Evolutionary conservation across 92 coral and sea anemone genomes (phyloP).

Genomic region (Zoanthus sansibaricus): DNA sequence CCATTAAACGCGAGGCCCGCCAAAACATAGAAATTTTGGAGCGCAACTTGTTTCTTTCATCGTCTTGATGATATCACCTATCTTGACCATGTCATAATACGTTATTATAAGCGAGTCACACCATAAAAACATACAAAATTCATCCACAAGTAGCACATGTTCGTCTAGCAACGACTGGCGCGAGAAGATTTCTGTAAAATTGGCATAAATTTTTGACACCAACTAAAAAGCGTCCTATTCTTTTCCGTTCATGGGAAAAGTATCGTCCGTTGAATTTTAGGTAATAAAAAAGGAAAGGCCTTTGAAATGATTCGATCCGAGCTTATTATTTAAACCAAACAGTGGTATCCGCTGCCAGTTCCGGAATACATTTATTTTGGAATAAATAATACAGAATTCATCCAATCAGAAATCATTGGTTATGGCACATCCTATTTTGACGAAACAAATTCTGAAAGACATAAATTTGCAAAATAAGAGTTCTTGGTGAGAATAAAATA

Average conservation of each 20-base stretch:
- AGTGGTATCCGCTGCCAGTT: constrained; percentile 93
- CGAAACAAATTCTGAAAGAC: constrained; percentile 78
- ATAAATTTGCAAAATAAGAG: constrained; percentile 13
- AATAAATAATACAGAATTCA: constrained; percentile 67
- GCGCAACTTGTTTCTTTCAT: constrained; percentile 50
- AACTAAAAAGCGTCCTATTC: constrained; percentile 34
- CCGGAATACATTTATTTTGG: constrained; percentile 88
- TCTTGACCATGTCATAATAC: constrained; percentile 48
- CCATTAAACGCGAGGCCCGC: constrained; percentile 42
- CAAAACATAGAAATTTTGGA: constrained; percentile 47
- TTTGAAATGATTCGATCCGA: constrained; percentile 70
- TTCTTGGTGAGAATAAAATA: constrained; percentile 20
- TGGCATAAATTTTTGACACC: constrained; percentile 19
- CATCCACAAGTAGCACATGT: constrained; percentile 62
- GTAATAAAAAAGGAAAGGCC: constrained; percentile 56
- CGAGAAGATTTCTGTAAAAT: constrained; percentile 29
- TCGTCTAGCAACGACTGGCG: constrained; percentile 71
- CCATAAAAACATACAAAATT: constrained; percentile 67
- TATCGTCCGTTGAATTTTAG: constrained; percentile 22
- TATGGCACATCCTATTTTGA: constrained; percentile 75
- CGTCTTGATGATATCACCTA: constrained; percentile 40
- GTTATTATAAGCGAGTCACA: constrained; percentile 44
- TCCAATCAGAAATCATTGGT: constrained; percentile 68
- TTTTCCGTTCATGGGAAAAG: constrained; percentile 46
- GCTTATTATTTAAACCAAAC: constrained; percentile 75